Percentiles rank a stretch among this genome's conserved stretches.
These are phyloP conservation scores for Amia ocellicauda DNA, from an alignment of 2,113 vertebrate species.

Conservation along the genomic window DNA sequence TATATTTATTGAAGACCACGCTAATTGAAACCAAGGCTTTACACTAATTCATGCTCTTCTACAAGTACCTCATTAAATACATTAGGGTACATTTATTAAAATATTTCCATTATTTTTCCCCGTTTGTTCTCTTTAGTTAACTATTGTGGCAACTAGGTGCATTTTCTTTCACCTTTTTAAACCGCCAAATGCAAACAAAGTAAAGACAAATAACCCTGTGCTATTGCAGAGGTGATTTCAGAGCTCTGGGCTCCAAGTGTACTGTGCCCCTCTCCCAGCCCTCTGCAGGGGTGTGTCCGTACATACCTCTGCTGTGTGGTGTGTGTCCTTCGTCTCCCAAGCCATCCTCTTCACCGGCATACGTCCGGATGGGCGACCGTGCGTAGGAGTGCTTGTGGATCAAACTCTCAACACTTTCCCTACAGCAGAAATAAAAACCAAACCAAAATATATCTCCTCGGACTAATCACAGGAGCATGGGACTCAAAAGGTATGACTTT, in stretches of 20 bases:
- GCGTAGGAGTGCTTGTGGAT: constrained; percentile 99
- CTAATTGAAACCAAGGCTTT: too few relatives aligned
- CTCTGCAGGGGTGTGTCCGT: too few relatives aligned
- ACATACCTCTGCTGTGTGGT: constrained; percentile 81
- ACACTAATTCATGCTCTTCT: too few relatives aligned
- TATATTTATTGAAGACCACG: too few relatives aligned
- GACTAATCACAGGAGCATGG: constrained; percentile 18
- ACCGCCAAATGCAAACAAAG: background rate
- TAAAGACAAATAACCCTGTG: background rate
- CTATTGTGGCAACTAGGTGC: too few relatives aligned
- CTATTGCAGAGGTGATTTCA: background rate
- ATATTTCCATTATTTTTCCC: too few relatives aligned
- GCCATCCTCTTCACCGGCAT: constrained; percentile 85
- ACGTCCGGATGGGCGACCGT: constrained; percentile 92
- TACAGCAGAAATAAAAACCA: constrained; percentile 65
- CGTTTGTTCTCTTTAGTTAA: too few relatives aligned
- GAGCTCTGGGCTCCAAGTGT: background rate
- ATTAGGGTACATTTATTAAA: too few relatives aligned
- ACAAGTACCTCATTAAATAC: too few relatives aligned
- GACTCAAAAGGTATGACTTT: too few relatives aligned
- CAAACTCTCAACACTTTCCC: constrained; percentile 96
- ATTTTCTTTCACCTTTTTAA: too few relatives aligned
- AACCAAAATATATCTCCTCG: constrained; percentile 61
- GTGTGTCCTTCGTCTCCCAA: constrained; percentile 83
- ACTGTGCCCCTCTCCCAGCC: background rate